A percentile compares a stretch with the other conserved stretches of the same genome.
These are phyloP conservation scores for Merops nubicus DNA, from an alignment of 2,113 vertebrate species.

Conservation along the genomic window DNA sequence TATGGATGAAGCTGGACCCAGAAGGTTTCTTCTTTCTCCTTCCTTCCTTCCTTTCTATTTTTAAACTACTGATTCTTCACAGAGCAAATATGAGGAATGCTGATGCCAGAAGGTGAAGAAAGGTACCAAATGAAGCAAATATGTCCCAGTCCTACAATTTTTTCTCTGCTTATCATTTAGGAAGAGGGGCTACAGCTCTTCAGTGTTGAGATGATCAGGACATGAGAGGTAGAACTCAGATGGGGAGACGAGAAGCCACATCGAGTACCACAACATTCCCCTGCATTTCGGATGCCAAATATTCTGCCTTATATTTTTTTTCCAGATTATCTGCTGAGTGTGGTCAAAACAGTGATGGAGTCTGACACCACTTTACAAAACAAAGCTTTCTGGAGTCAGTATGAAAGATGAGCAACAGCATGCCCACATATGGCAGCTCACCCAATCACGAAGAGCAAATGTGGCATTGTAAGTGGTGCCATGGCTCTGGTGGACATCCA, in stretches of 20 bases:
- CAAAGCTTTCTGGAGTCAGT: background rate
- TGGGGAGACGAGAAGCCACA: background rate
- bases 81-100: background rate
- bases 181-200: background rate
- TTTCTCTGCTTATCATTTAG: background rate
- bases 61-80: background rate
- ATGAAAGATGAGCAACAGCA: background rate
- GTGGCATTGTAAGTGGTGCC: background rate
- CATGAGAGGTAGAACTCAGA: background rate
- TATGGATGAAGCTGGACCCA: background rate
- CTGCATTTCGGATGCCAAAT: background rate
- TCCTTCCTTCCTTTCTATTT: background rate
- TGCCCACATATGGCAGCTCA: fast-evolving
- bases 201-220: background rate
- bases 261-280: background rate
- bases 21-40: background rate
- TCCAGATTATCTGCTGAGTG: background rate
- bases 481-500: background rate
- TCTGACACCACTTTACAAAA: background rate
- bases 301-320: background rate
- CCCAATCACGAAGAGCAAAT: background rate
- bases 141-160: background rate
- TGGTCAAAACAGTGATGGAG: background rate
- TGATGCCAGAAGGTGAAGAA: background rate
- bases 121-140: fast-evolving